phyloP scores from a whole-genome alignment of 2,888 invertebrate species.

The Hofmannophila pseudospretella region DNA sequence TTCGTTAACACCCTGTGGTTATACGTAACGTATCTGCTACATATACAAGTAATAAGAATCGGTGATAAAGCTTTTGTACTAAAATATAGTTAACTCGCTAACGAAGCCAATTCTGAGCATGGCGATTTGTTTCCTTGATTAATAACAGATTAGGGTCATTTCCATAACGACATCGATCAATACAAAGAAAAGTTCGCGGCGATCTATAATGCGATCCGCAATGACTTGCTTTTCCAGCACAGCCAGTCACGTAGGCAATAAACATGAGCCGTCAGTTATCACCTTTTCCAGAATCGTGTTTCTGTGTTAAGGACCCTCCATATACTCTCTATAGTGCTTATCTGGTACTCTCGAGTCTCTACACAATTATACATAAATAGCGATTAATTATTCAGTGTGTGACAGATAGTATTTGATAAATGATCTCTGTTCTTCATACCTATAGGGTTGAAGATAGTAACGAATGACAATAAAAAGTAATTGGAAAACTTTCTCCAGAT shows the following conservation, averaged over 20 bases:
- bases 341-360: neutral
- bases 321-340: conserved; percentile 2
- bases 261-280: conserved; percentile 8
- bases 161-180: neutral
- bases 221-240: neutral
- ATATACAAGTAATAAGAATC: too few relatives aligned
- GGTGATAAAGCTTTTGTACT: too few relatives aligned
- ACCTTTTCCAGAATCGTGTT: conserved; percentile 4
- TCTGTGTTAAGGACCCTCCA: neutral
- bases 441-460: too few relatives aligned
- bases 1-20: too few relatives aligned
- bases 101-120: neutral
- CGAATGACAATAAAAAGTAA: too few relatives aligned
- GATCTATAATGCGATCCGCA: neutral
- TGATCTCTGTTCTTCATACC: too few relatives aligned
- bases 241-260: conserved; percentile 9
- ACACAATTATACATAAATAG: conserved; percentile 1
- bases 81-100: too few relatives aligned
- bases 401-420: too few relatives aligned
- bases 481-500: too few relatives aligned
- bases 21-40: too few relatives aligned
- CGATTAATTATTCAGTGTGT: too few relatives aligned
- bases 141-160: neutral
- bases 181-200: neutral
- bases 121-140: neutral